Evolutionary conservation across 2,888 invertebrate species (phyloP).

Genomic region (Notodonta dromedarius): DNA sequence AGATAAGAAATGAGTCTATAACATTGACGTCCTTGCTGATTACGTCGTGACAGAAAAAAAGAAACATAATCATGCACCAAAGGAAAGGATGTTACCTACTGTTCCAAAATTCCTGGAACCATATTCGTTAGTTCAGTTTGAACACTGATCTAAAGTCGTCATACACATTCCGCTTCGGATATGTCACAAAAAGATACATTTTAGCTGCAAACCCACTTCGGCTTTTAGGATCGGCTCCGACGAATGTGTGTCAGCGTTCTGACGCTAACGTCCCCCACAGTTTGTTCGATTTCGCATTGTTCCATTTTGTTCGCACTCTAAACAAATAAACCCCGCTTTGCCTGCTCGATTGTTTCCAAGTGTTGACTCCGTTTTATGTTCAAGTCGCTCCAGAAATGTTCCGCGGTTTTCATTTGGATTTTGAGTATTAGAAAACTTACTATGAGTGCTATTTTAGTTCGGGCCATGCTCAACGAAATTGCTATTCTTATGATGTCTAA

Average conservation of each 20-base stretch:
- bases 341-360: slow-evolving; percentile 45
- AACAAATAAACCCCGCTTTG: slow-evolving; percentile 47
- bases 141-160: neutral
- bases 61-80: too few species aligned
- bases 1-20: neutral
- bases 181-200: slow-evolving; percentile 29
- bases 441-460: slow-evolving; percentile 20
- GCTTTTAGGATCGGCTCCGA: slow-evolving; percentile 39
- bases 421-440: slow-evolving; percentile 30
- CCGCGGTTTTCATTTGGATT: slow-evolving; percentile 27
- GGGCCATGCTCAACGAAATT: neutral
- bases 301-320: slow-evolving; percentile 45
- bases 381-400: slow-evolving; percentile 24
- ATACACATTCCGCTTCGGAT: neutral
- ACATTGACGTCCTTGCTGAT: neutral
- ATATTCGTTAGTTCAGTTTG: too few species aligned
- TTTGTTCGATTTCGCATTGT: slow-evolving; percentile 46
- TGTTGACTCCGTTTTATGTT: slow-evolving; percentile 39
- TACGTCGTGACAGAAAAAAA: neutral
- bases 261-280: slow-evolving; percentile 33
- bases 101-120: too few species aligned
- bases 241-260: slow-evolving; percentile 43
- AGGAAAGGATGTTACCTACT: too few species aligned
- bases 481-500: too few species aligned
- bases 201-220: slow-evolving; percentile 39